These are phyloP conservation scores for Astyanax mexicanus DNA, from an alignment of 2,797 vertebrate species.

Conservation along the genomic window DNA sequence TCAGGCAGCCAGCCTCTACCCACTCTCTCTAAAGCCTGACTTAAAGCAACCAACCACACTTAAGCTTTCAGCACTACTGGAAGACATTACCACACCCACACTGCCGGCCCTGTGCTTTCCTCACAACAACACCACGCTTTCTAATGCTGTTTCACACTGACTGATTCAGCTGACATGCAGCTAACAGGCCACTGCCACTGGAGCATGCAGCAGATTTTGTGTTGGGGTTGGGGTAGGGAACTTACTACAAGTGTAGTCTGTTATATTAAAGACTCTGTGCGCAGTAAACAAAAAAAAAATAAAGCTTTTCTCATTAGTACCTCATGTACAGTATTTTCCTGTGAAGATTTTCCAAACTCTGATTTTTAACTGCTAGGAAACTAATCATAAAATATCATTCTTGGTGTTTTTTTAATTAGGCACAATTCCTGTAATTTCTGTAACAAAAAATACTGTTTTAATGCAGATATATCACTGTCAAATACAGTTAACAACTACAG, in stretches of 20 bases:
- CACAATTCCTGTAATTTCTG: too few relatives aligned
- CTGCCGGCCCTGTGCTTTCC: conserved; percentile 5
- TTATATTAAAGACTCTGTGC: too few relatives aligned
- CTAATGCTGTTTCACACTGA: not conserved
- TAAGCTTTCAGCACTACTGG: not conserved
- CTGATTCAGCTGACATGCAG: not conserved
- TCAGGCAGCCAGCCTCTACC: conserved; percentile 58
- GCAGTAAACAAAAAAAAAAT: too few relatives aligned
- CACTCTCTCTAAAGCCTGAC: conserved; percentile 10
- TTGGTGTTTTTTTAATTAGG: too few relatives aligned
- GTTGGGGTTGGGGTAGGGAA: not conserved
- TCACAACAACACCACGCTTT: not conserved
- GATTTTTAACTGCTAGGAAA: too few relatives aligned
- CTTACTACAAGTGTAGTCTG: not conserved
- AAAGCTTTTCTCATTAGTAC: too few relatives aligned
- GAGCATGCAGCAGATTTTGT: not conserved
- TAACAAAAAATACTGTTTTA: too few relatives aligned
- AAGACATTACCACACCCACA: conserved; percentile 33
- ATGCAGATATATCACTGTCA: too few relatives aligned
- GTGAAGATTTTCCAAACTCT: too few relatives aligned
- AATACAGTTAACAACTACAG: too few relatives aligned
- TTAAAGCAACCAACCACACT: conserved; percentile 20
- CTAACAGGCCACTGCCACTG: not conserved
- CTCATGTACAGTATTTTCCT: too few relatives aligned
- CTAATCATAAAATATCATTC: too few relatives aligned